Percentiles rank a stretch among this genome's conserved stretches.
Evolutionary conservation across 2,113 vertebrate species (phyloP).

Genomic region (Aptenodytes forsteri): DNA sequence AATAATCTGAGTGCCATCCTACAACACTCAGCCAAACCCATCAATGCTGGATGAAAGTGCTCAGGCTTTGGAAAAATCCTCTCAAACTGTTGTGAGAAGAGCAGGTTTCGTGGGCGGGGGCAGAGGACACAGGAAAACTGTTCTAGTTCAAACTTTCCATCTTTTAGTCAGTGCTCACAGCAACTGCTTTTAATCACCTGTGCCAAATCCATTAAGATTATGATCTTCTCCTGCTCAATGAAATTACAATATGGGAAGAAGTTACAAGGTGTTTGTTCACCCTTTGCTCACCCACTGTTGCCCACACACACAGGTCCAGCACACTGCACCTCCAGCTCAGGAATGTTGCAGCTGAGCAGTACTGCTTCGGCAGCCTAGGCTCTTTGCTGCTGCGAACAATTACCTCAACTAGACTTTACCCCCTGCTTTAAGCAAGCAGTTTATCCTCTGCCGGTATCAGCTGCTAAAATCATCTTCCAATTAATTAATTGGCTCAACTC

Average conservation of each 20-base stretch:
- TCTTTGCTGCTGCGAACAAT: neutral
- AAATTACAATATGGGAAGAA: neutral
- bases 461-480: neutral
- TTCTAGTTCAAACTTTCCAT: neutral
- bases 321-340: neutral
- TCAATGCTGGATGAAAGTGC: neutral
- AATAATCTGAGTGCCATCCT: neutral
- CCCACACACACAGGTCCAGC: neutral
- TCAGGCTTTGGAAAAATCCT: neutral
- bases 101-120: accelerated
- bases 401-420: neutral
- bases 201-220: neutral
- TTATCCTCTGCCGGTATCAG: neutral
- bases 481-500: neutral
- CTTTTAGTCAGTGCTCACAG: neutral
- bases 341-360: accelerated
- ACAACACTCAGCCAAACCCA: neutral
- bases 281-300: neutral
- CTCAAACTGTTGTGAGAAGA: neutral
- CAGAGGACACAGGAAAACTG: neutral
- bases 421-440: neutral
- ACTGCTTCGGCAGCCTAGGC: accelerated
- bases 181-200: neutral
- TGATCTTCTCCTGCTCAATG: neutral
- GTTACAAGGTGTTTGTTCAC: neutral